Base-by-base conservation (phyloP, 92 coral and sea anemone species). In the Phymanthus crucifer region DNA sequence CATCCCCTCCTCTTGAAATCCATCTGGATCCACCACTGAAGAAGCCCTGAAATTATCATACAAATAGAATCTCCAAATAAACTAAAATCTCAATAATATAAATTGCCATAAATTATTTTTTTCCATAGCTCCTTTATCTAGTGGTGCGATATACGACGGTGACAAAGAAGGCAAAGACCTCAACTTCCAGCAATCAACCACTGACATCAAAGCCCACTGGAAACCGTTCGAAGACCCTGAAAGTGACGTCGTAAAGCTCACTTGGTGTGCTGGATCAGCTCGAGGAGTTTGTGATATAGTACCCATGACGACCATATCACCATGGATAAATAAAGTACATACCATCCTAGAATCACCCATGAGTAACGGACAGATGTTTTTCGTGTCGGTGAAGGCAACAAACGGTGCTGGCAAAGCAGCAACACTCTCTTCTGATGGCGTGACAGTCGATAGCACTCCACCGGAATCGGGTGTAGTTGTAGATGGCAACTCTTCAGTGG, bases 381-480 rank as follows among this genome's bases (percentile, higher is more conserved):
- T 78, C 82, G 76, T 91, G 70, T 89, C 92, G 17, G 83, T 94
- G 48, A 83, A 65, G 72, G 92, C 96, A 14, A 80, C 81, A 45
- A 94, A 94, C 83, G 90, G 98, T n/a, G 98, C 96, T n/a, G 93
- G 98, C 5, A 56, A 75, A 52, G 72, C 75, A 31, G 76, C 81
- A 26, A 81, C 89, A 34, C 32, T 87, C 23, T 78, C 83, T 37
- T 94, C 98, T 24, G 84, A 91, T 72, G 98, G 96, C 47, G 96
- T 94, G 34, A 85, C 78, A 34, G 86, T 89, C 2, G 98, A 94
- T 57, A 83, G 32, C 29, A 89, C 83, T 48, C 88, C 93, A 45
- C 98, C 98, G 3, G 45, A 32, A 31, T 46, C 89, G 69, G 98
- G 98, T 2, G 47, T 61, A 18, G 90, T 91, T 17, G 74, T 82